Percentiles rank a stretch among this genome's conserved stretches.
These are phyloP conservation scores for Harpagoxenus sublaevis DNA, from an alignment of 2,888 invertebrate species.

Conservation along the genomic window DNA sequence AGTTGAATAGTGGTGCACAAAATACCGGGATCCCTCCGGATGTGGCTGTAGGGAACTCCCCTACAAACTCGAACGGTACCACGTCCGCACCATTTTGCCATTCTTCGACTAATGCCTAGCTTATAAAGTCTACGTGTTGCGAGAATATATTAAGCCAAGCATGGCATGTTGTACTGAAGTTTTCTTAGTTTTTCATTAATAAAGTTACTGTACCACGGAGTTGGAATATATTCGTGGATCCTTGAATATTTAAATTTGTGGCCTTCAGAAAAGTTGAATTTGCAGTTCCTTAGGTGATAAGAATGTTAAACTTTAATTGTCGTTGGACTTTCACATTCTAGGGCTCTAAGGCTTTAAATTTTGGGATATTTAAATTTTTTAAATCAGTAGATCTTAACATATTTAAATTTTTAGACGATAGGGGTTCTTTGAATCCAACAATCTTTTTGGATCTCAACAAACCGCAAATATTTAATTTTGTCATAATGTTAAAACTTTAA, in stretches of 20 bases:
- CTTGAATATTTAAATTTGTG: slow-evolving; percentile 46
- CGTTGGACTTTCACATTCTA: slow-evolving; percentile 20
- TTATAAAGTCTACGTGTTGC: slow-evolving; percentile 51
- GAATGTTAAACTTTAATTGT: slow-evolving; percentile 44
- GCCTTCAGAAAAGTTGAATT: slow-evolving; percentile 46
- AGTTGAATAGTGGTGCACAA: slow-evolving; percentile 41
- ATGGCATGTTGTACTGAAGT: slow-evolving; percentile 40
- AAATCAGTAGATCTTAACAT: neutral
- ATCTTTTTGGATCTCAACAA: neutral
- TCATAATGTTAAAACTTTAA: neutral
- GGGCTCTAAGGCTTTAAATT: slow-evolving; percentile 3
- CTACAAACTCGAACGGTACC: slow-evolving; percentile 34
- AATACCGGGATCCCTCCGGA: slow-evolving; percentile 36
- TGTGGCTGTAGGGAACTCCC: slow-evolving; percentile 5
- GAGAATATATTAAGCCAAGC: slow-evolving; percentile 47
- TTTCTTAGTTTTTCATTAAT: slow-evolving; percentile 50
- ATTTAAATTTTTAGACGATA: neutral
- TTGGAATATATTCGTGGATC: slow-evolving; percentile 38
- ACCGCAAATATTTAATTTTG: neutral
- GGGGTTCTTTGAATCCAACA: neutral
- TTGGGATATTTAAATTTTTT: slow-evolving; percentile 8
- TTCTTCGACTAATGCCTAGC: slow-evolving; percentile 54
- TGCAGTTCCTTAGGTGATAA: slow-evolving; percentile 26
- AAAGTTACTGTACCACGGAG: slow-evolving; percentile 26
- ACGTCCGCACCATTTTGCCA: slow-evolving; percentile 50